Evolutionary conservation across 2,797 vertebrate genomes (phyloP).

Genomic region (Danio tinwini): DNA sequence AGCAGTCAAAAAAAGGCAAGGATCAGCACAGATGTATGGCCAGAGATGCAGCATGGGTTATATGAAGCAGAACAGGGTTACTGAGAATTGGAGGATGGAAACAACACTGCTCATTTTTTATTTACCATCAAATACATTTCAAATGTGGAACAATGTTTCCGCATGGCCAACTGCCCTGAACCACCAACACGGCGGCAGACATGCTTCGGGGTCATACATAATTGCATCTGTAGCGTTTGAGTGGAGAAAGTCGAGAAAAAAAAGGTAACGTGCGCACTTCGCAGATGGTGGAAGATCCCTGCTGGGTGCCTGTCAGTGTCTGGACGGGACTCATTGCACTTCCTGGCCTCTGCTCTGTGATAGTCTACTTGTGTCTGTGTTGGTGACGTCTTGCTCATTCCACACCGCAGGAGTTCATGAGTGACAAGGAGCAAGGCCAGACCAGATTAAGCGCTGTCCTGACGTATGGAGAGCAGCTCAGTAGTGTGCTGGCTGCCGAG

Average conservation of each 20-base stretch:
- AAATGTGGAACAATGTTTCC: constrained; percentile 84
- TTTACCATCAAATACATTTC: constrained; percentile 79
- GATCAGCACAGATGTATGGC: constrained; percentile 18
- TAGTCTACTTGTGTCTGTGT: constrained; percentile 60
- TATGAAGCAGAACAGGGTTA: constrained; percentile 39
- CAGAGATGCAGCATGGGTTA: not conserved
- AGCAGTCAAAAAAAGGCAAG: constrained; percentile 4
- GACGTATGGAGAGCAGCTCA: constrained; percentile 89
- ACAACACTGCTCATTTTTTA: constrained; percentile 73
- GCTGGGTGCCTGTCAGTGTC: constrained; percentile 54
- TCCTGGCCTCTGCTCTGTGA: constrained; percentile 65
- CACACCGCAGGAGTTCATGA: constrained; percentile 87
- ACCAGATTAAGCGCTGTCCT: constrained; percentile 86
- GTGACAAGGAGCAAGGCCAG: constrained; percentile 92
- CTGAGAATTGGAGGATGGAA: constrained; percentile 1
- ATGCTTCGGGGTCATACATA: constrained; percentile 42
- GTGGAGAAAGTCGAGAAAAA: constrained; percentile 27
- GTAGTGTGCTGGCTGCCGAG: constrained; percentile 84
- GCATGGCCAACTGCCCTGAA: constrained; percentile 72
- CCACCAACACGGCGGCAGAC: constrained; percentile 46
- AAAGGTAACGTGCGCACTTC: constrained; percentile 3
- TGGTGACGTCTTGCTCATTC: constrained; percentile 53
- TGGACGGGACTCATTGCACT: constrained; percentile 69
- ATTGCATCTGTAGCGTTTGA: constrained; percentile 41
- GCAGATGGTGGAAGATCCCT: constrained; percentile 52